Evolutionary conservation across 1,140 invertebrate species (phyloP).

Genomic region (Drosophila yakuba): DNA sequence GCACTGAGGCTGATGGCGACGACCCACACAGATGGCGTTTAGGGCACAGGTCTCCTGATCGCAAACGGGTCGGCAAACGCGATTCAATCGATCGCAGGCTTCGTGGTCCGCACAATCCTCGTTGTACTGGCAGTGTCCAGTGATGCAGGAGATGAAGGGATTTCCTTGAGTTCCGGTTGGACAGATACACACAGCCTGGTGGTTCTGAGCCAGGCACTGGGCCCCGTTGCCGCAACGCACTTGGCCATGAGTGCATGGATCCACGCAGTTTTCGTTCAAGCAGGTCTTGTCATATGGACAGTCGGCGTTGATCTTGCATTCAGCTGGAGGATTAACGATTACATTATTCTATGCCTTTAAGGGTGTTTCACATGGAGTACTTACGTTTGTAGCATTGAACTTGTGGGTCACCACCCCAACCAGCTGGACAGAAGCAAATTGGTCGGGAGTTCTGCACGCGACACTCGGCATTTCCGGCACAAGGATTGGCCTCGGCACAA

Average conservation of each 20-base stretch:
- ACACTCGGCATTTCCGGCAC: constrained; percentile 92
- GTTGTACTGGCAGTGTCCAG: constrained; percentile 93
- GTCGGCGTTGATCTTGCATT: constrained; percentile 92
- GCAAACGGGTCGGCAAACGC: constrained; percentile 93
- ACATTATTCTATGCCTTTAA: background rate
- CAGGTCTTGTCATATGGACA: constrained; percentile 95
- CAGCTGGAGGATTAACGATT: constrained; percentile 87
- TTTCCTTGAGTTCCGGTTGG: constrained; percentile 94
- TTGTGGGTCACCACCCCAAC: constrained; percentile 94
- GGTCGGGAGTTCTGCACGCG: constrained; percentile 90
- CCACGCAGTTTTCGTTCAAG: constrained; percentile 90
- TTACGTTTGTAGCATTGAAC: constrained; percentile 94
- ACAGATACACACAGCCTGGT: constrained; percentile 92
- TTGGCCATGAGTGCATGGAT: constrained; percentile 89
- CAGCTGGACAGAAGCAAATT: constrained; percentile 92
- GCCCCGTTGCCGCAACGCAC: constrained; percentile 91
- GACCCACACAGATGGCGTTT: constrained; percentile 90
- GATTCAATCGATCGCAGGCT: constrained; percentile 93
- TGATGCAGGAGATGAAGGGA: constrained; percentile 91
- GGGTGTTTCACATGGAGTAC: constrained; percentile 56
- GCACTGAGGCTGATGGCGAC: constrained; percentile 92
- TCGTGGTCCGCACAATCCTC: constrained; percentile 95
- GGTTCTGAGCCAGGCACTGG: constrained; percentile 90
- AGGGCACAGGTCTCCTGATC: constrained; percentile 91
- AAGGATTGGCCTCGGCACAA: constrained; percentile 90